These are phyloP conservation scores for Chrysoperla carnea DNA, from an alignment of 1,140 invertebrate species.

Conservation along the genomic window DNA sequence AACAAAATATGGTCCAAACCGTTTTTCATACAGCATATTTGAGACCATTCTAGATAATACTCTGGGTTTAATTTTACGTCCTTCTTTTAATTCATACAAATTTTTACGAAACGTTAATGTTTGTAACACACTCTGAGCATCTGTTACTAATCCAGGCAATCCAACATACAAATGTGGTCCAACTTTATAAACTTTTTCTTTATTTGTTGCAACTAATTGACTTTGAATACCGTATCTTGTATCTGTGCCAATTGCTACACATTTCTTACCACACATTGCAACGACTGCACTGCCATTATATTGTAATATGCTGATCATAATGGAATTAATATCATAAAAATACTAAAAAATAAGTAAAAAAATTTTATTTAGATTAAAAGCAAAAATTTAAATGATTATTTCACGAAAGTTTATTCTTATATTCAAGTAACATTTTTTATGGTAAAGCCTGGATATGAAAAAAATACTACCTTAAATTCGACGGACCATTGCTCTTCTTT, in stretches of 20 bases:
- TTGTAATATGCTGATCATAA: conserved; percentile 40
- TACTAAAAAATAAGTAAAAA: too few species aligned
- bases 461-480: too few species aligned
- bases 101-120: conserved; percentile 59
- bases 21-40: conserved; percentile 87
- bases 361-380: too few species aligned
- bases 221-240: conserved; percentile 81
- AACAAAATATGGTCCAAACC: conserved; percentile 97
- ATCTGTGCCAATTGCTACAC: conserved; percentile 95
- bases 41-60: conserved; percentile 84
- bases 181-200: conserved; percentile 86
- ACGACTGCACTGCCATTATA: conserved; percentile 96
- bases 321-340: too few species aligned
- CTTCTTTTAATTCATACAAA: conserved; percentile 88
- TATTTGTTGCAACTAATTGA: conserved; percentile 75
- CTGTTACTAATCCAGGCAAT: conserved; percentile 86
- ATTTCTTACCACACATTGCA: conserved; percentile 97
- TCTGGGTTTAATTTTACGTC: conserved; percentile 75
- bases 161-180: conserved; percentile 81
- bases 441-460: too few species aligned
- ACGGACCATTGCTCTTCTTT: too few species aligned
- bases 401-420: too few species aligned
- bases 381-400: too few species aligned
- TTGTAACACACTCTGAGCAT: conserved; percentile 87
- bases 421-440: too few species aligned